Conservation (phyloP, 2,113 vertebrate species). For the Carassius carassius region DNA sequence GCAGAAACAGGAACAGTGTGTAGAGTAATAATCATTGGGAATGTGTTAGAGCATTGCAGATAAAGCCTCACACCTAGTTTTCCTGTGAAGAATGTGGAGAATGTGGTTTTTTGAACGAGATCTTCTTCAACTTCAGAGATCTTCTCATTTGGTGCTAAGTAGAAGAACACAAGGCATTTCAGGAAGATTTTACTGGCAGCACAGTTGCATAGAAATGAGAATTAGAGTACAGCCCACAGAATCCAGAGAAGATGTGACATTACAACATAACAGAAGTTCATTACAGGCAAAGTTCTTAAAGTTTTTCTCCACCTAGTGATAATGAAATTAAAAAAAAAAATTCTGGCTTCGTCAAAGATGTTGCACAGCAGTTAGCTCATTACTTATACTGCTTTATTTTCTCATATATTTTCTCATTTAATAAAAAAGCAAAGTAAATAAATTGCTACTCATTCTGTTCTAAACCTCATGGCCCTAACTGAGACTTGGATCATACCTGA, state of each 20-base stretch:
- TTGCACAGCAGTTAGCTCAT: background rate
- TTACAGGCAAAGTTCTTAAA: background rate
- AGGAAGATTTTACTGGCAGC: background rate
- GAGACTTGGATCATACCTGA: too few species aligned
- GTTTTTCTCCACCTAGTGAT: background rate
- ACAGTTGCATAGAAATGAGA: conserved; percentile 23
- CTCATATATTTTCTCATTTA: background rate
- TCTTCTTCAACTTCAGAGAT: conserved; percentile 35
- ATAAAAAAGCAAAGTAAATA: background rate
- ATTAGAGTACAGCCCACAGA: background rate
- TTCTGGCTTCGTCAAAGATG: background rate
- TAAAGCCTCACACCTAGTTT: conserved; percentile 59
- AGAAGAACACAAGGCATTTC: conserved; percentile 38
- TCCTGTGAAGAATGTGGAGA: conserved; percentile 62
- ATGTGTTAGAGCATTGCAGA: conserved; percentile 38
- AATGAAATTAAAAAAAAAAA: background rate
- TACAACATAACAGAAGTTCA: background rate
- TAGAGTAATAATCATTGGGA: conserved; percentile 30
- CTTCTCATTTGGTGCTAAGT: conserved; percentile 37
- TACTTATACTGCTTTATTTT: background rate
- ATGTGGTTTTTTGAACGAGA: conserved; percentile 46
- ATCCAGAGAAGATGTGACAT: conserved; percentile 11
- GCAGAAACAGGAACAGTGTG: conserved; percentile 23
- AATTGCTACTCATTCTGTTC: too few species aligned
- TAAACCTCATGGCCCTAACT: too few species aligned